phyloP scores from a whole-genome alignment of 1,140 invertebrate genomes.

The Apis florea region DNA sequence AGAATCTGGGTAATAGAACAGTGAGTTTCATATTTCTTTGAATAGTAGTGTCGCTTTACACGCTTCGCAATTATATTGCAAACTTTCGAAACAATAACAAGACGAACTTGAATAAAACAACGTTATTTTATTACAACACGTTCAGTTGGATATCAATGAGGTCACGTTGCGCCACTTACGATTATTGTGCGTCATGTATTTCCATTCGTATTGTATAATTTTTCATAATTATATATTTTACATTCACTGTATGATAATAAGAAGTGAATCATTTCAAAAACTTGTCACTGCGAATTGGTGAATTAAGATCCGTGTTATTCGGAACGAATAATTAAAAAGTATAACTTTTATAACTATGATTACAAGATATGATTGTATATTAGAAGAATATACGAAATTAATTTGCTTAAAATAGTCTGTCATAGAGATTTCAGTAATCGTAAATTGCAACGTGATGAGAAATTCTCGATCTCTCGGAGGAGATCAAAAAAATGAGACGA shows the following conservation, averaged over 20 bases:
- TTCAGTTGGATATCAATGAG: background rate
- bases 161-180: too few species aligned
- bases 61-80: conserved; percentile 6
- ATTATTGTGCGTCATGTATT: too few species aligned
- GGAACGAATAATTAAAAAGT: background rate
- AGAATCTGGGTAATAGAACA: conserved; percentile 92
- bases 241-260: too few species aligned
- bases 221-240: too few species aligned
- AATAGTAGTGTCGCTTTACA: background rate
- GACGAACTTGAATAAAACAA: background rate
- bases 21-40: conserved; percentile 82
- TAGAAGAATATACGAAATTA: background rate
- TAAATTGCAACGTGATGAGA: background rate
- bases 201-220: too few species aligned
- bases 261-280: too few species aligned
- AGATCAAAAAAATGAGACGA: background rate
- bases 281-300: too few species aligned
- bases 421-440: background rate
- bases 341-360: background rate
- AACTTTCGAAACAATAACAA: background rate
- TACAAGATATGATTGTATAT: background rate
- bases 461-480: background rate
- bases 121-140: background rate
- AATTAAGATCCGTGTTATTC: background rate
- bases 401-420: background rate